phyloP scores from a whole-genome alignment of 2,797 vertebrate species.

The Sebastiscus albofasciatus region DNA sequence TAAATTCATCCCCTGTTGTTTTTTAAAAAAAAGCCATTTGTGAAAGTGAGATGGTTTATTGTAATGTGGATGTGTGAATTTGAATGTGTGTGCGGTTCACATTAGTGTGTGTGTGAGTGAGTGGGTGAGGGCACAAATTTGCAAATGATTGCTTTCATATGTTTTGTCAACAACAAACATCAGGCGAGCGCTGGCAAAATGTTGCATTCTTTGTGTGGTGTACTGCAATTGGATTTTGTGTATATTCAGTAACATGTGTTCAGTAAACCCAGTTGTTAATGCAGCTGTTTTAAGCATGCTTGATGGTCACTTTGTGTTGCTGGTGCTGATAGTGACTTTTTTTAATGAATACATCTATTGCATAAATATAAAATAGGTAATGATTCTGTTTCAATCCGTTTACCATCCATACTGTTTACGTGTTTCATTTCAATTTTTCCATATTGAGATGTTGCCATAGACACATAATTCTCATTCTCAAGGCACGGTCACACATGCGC shows the following conservation, averaged over 20 bases:
- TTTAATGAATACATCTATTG: background rate
- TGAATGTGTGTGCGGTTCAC: background rate
- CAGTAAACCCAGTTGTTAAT: background rate
- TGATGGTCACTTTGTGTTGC: background rate
- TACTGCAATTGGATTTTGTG: background rate
- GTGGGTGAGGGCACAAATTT: background rate
- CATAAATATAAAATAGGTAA: background rate
- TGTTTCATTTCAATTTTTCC: background rate
- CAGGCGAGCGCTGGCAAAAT: background rate
- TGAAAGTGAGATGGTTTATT: background rate
- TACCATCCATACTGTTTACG: background rate
- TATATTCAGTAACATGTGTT: background rate
- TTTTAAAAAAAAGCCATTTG: background rate
- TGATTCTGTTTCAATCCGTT: background rate
- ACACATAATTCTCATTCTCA: background rate
- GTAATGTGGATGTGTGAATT: slow-evolving; percentile 1
- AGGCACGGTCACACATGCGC: background rate
- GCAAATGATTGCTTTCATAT: slow-evolving; percentile 17
- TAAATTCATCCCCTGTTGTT: slow-evolving; percentile 19
- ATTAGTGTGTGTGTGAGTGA: background rate
- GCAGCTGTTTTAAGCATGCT: background rate
- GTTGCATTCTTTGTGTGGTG: background rate
- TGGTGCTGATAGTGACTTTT: background rate
- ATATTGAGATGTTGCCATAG: slow-evolving; percentile 33
- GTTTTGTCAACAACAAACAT: background rate